Base-by-base conservation (phyloP, 2,888 invertebrate species). In the Meghimatium bilineatum region DNA sequence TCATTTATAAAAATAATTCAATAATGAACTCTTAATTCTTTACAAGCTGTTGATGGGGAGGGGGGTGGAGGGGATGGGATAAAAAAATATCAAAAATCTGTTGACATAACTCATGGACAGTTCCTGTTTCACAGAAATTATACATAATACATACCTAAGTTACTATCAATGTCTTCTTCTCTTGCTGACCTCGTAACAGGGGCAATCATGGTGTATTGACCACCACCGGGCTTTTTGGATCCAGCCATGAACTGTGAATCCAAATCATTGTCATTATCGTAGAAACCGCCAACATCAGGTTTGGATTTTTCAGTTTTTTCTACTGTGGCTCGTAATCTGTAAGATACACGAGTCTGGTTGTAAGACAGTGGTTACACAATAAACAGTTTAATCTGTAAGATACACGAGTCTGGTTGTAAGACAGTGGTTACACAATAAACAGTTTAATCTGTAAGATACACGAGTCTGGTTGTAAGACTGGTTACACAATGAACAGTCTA, bases 131-230 rank as follows among this genome's bases (percentile, higher is more conserved):
- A n/a, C n/a, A n/a, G n/a, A n/a, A n/a, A n/a, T n/a, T n/a, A n/a
- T n/a, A n/a, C n/a, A n/a, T 49, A 2, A n/a, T 0, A 26, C 86
- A 86, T 87, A 92, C 93, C 91, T 85, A 93, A 85, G 88, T 93
- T 93, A 82, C 90, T 89, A 87, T 93, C 90, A 17, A 93, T 72
- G 76, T 90, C 88, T 81, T 91, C 87, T 80, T 92, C 92, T 80
- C 88, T 86, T 12, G 87, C 87, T 85, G 91, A 90, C 60, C 88
- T 86, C 0, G 91, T 91, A n/a, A 91, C 87, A n/a, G 89, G 88
- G 80, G 87, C 80, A 12, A 89, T 77, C 82, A 87, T 85, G 29
- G 85, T 87, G 60, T 87, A 86, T 74, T 85, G 80, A 17, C 85
- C 75, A 5, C 69, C 34, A 1, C 63, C 79, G n/a, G 76, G 80